These are phyloP conservation scores for Drosophila truncata DNA, from an alignment of 1,140 invertebrate genomes.

Conservation along the genomic window DNA sequence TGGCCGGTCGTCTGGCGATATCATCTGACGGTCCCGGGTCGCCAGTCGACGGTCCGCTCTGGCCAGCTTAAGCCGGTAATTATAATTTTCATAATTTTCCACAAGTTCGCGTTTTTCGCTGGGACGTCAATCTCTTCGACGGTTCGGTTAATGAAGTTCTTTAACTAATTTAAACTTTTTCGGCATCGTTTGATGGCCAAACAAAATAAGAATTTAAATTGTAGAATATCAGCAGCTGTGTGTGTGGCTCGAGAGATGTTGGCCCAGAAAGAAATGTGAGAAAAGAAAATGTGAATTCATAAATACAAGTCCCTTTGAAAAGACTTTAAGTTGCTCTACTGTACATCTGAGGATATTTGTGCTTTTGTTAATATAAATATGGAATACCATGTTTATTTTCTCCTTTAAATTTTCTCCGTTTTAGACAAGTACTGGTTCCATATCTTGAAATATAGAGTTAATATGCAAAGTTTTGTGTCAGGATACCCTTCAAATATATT, in stretches of 20 bases:
- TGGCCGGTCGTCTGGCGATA: constrained; percentile 32
- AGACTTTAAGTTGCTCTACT: background rate
- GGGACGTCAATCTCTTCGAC: constrained; percentile 48
- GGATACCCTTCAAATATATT: background rate
- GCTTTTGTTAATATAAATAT: background rate
- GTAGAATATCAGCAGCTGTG: constrained; percentile 27
- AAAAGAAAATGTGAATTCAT: constrained; percentile 9
- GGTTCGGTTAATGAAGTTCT: constrained; percentile 63
- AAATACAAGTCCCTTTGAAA: constrained; percentile 24
- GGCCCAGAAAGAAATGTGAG: background rate
- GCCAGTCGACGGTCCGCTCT: constrained; percentile 17
- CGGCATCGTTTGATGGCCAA: constrained; percentile 50
- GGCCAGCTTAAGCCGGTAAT: constrained; percentile 64
- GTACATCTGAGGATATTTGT: background rate
- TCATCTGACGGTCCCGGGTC: constrained; percentile 20
- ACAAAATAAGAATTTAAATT: constrained; percentile 42
- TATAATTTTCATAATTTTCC: constrained; percentile 78
- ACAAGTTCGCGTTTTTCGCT: constrained; percentile 51
- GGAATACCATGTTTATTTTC: background rate
- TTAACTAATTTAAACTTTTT: constrained; percentile 81
- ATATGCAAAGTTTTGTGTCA: background rate
- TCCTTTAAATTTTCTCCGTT: background rate
- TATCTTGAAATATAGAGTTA: background rate
- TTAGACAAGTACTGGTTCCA: background rate
- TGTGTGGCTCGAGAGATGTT: constrained; percentile 28